These are phyloP conservation scores for Cheumatopsyche charites DNA, from an alignment of 1,140 invertebrate genomes.

Conservation along the genomic window DNA sequence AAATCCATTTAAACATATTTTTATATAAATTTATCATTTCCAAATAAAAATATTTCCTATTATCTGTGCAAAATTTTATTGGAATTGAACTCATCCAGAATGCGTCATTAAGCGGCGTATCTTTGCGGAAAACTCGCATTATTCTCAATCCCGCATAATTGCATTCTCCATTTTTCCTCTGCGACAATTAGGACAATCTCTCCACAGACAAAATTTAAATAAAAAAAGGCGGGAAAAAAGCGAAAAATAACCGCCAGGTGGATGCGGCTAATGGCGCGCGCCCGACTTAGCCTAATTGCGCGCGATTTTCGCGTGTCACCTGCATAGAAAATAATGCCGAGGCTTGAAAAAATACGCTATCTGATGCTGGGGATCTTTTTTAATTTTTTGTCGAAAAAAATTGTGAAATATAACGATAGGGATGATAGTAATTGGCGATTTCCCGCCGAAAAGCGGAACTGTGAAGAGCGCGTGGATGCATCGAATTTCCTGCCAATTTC, in stretches of 20 bases:
- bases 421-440: conserved; percentile 37
- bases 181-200: not conserved
- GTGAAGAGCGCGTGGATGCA: too few relatives aligned
- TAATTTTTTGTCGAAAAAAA: conserved; percentile 15
- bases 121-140: not conserved
- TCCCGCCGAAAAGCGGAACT: conserved; percentile 7
- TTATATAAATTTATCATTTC: not conserved
- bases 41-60: not conserved
- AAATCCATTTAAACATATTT: too few relatives aligned
- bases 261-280: not conserved
- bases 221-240: not conserved
- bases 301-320: conserved; percentile 42
- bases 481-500: too few relatives aligned
- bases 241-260: not conserved
- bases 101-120: not conserved
- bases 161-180: not conserved
- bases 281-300: conserved; percentile 21
- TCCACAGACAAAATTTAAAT: not conserved
- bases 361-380: too few relatives aligned
- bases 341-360: not conserved
- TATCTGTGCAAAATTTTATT: too few relatives aligned
- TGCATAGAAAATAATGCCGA: conserved; percentile 41
- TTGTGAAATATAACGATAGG: not conserved
- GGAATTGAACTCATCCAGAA: not conserved
- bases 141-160: not conserved